phyloP scores from a whole-genome alignment of 2,113 vertebrate species.

The Microcebus jonahi region DNA sequence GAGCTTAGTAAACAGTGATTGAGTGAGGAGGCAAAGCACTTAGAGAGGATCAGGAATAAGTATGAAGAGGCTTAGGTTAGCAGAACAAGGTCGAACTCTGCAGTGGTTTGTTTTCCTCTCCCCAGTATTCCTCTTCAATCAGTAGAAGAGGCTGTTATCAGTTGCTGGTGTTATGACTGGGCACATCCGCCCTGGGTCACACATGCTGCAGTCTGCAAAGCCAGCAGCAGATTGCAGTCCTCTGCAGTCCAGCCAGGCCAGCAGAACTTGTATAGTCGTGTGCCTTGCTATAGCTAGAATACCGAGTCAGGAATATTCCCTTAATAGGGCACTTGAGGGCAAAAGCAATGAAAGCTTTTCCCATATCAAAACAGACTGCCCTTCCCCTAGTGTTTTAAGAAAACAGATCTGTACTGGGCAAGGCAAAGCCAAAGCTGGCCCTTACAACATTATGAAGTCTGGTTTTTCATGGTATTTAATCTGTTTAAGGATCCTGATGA shows the following conservation, averaged over 20 bases:
- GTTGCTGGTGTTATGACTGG: conserved; percentile 57
- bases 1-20: conserved; percentile 26
- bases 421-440: not conserved
- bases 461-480: not conserved
- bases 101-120: conserved; percentile 59
- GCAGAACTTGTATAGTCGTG: not conserved
- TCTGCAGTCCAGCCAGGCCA: conserved; percentile 68
- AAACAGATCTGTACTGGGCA: not conserved
- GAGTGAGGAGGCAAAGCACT: not conserved
- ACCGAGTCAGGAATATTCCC: not conserved
- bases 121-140: conserved; percentile 44
- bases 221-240: conserved; percentile 66
- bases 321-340: conserved; percentile 32
- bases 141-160: conserved; percentile 38
- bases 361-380: not conserved
- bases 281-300: not conserved
- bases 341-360: conserved; percentile 30
- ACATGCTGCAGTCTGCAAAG: conserved; percentile 80
- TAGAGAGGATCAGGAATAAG: not conserved
- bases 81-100: conserved; percentile 55
- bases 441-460: not conserved
- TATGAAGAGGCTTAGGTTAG: conserved; percentile 46
- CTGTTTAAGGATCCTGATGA: not conserved
- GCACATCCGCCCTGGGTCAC: conserved; percentile 49
- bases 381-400: not conserved